Conservation (phyloP, 2,113 vertebrate genomes). For the Cephalopterus ornatus region DNA sequence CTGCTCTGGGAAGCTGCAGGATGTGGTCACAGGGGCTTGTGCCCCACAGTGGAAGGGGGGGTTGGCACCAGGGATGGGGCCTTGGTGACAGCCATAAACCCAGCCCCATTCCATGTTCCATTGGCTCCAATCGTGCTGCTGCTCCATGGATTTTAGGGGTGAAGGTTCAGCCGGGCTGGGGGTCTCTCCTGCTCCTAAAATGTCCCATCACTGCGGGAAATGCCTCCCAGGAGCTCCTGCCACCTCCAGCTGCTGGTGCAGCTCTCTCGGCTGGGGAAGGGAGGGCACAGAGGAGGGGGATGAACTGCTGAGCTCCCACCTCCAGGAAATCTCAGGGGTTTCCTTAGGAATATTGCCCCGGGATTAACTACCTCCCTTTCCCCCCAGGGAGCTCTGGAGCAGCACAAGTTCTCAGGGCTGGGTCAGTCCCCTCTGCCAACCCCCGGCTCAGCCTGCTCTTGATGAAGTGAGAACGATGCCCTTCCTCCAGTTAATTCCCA, state of each 20-base stretch:
- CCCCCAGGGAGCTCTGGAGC: background rate
- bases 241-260: background rate
- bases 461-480: background rate
- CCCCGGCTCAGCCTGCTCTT: background rate
- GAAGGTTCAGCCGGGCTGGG: background rate
- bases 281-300: no score
- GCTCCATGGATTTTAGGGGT: fast-evolving
- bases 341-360: background rate
- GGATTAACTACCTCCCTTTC: background rate
- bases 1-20: background rate
- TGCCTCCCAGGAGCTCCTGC: background rate
- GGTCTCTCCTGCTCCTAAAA: background rate
- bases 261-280: background rate
- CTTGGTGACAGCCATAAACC: background rate
- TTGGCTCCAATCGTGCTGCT: fast-evolving
- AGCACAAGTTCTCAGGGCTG: background rate
- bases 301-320: background rate
- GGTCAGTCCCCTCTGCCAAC: background rate
- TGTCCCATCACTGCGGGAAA: background rate
- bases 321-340: background rate
- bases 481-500: background rate
- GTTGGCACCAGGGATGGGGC: background rate
- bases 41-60: background rate
- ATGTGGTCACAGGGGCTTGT: fast-evolving
- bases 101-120: fast-evolving